These are phyloP conservation scores for Vicugna pacos DNA, from an alignment of 2,113 vertebrate genomes.

Conservation along the genomic window DNA sequence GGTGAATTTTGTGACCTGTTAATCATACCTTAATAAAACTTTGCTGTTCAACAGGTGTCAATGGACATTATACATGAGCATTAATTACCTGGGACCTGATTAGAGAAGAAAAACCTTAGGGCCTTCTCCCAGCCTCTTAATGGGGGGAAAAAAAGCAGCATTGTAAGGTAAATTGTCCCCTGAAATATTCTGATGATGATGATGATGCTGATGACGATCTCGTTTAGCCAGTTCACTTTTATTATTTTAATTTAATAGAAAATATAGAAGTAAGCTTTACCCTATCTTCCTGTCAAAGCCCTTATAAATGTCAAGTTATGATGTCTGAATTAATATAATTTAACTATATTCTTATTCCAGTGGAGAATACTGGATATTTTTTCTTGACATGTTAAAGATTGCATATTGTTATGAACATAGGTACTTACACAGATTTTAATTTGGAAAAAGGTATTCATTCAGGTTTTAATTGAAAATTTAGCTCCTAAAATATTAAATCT, in stretches of 20 bases:
- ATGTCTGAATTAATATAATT: not conserved
- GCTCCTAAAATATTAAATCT: constrained; percentile 41
- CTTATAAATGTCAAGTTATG: not conserved
- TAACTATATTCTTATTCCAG: not conserved
- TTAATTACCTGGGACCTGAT: not conserved
- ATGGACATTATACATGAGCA: not conserved
- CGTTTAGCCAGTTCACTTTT: not conserved
- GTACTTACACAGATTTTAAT: not conserved
- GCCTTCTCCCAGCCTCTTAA: not conserved
- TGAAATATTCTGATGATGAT: constrained; percentile 43
- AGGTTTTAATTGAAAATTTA: not conserved
- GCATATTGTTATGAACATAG: not conserved
- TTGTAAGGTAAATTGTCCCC: not conserved
- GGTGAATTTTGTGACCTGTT: not conserved
- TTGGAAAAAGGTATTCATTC: not conserved
- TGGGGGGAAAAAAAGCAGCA: not conserved
- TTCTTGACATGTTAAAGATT: not conserved
- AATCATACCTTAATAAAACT: not conserved
- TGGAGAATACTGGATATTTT: not conserved
- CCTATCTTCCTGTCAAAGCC: not conserved
- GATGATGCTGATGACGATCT: constrained; percentile 20
- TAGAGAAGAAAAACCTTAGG: not conserved
- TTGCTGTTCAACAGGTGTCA: not conserved
- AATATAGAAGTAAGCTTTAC: constrained; percentile 20
- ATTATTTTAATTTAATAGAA: constrained; percentile 27